A percentile compares a stretch with the other conserved stretches of the same genome.
These are phyloP conservation scores for Bombus difficillimus DNA, from an alignment of 1,140 invertebrate genomes.

Conservation along the genomic window DNA sequence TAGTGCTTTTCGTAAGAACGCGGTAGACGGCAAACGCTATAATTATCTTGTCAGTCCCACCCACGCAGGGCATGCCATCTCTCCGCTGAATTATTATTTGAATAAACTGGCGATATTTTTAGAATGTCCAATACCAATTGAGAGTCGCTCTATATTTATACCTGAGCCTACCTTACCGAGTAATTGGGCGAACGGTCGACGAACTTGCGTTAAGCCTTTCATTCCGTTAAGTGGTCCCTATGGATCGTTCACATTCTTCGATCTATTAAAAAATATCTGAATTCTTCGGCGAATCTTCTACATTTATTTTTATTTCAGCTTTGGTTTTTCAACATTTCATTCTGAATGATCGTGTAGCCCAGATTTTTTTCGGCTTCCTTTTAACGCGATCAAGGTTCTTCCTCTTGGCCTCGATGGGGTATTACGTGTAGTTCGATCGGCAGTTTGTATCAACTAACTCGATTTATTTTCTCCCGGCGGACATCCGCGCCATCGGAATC, in stretches of 20 bases:
- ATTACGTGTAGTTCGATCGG: too few relatives aligned
- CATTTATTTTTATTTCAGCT: too few relatives aligned
- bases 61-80: conserved; percentile 52
- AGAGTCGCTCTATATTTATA: conserved; percentile 49
- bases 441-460: too few relatives aligned
- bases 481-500: neutral
- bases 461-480: too few relatives aligned
- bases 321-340: too few relatives aligned
- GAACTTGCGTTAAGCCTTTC: conserved; percentile 13
- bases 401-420: too few relatives aligned
- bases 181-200: conserved; percentile 52
- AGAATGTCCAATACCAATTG: conserved; percentile 57
- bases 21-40: conserved; percentile 61
- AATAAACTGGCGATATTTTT: conserved; percentile 65
- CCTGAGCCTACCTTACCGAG: conserved; percentile 7
- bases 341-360: too few relatives aligned
- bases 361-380: too few relatives aligned
- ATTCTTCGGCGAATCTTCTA: too few relatives aligned
- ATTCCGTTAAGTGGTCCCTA: neutral
- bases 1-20: conserved; percentile 52
- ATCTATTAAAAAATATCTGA: too few relatives aligned
- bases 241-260: too few relatives aligned
- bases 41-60: conserved; percentile 70
- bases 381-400: too few relatives aligned
- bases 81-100: conserved; percentile 68